These are phyloP conservation scores for Microdon myrmicae DNA, from an alignment of 2,888 invertebrate species.

Conservation along the genomic window DNA sequence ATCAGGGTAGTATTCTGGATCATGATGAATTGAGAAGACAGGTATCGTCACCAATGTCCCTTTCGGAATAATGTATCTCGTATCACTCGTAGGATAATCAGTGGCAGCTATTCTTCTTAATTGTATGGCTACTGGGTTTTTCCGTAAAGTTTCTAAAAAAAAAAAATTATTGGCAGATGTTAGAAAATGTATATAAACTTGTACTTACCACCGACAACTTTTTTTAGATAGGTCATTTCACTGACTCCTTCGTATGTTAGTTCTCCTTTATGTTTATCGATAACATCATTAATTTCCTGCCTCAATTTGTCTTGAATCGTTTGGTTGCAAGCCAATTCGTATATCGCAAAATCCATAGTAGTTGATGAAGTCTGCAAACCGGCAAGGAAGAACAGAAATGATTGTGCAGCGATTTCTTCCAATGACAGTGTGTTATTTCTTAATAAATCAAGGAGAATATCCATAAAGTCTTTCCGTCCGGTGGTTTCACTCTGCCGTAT, in stretches of 20 bases:
- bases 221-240: conserved; percentile 66
- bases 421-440: no score
- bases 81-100: conserved; percentile 66
- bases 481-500: conserved; percentile 52
- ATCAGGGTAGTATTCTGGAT: conserved; percentile 62
- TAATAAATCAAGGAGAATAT: conserved; percentile 57
- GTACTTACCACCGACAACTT: conserved; percentile 63
- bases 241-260: conserved; percentile 59
- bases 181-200: not conserved
- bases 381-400: conserved; percentile 68
- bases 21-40: conserved; percentile 61
- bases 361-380: conserved; percentile 68
- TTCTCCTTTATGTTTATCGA: no score
- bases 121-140: conserved; percentile 68
- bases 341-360: conserved; percentile 65
- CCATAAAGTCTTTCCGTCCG: conserved; percentile 57
- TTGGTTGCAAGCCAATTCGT: conserved; percentile 66
- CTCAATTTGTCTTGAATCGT: conserved; percentile 64
- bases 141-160: conserved; percentile 68
- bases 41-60: conserved; percentile 58
- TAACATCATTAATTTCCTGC: conserved; percentile 63
- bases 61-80: conserved; percentile 65
- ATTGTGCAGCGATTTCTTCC: no score
- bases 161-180: not conserved
- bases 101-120: conserved; percentile 68